These are phyloP conservation scores for Stenurella melanura DNA, from an alignment of 2,888 invertebrate species.

Conservation along the genomic window DNA sequence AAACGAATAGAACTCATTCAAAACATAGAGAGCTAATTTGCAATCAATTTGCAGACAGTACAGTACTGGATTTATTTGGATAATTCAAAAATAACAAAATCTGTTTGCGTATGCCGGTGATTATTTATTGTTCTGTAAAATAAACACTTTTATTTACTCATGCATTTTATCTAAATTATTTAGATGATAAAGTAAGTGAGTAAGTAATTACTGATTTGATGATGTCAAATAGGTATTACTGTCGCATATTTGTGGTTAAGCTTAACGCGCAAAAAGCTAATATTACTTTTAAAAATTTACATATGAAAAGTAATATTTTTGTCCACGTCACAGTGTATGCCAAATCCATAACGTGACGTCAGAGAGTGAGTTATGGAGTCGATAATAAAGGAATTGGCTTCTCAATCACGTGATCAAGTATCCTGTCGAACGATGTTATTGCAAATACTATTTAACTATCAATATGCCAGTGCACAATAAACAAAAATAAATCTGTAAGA, in stretches of 20 bases:
- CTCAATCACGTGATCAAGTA: too few relatives aligned
- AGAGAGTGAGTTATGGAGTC: too few relatives aligned
- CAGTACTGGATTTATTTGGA: constrained; percentile 6
- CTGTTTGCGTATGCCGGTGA: neutral
- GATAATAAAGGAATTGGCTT: too few relatives aligned
- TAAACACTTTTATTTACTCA: neutral
- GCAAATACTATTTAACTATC: too few relatives aligned
- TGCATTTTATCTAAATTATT: neutral
- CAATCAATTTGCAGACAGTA: constrained; percentile 11
- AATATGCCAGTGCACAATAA: too few relatives aligned
- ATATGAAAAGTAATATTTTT: too few relatives aligned
- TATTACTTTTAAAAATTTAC: too few relatives aligned
- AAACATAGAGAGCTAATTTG: constrained; percentile 20
- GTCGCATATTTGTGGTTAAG: neutral
- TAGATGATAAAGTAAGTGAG: neutral
- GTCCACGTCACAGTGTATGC: too few relatives aligned
- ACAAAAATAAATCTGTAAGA: too few relatives aligned
- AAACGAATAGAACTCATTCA: constrained; percentile 27
- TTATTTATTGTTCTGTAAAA: neutral
- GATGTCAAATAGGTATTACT: neutral
- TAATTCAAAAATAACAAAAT: neutral
- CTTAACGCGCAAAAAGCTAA: too few relatives aligned
- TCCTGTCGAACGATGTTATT: too few relatives aligned
- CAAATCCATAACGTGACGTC: too few relatives aligned
- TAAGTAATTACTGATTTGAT: neutral